Conservation (phyloP, 2,797 vertebrate species). For the Falco rusticolus region DNA sequence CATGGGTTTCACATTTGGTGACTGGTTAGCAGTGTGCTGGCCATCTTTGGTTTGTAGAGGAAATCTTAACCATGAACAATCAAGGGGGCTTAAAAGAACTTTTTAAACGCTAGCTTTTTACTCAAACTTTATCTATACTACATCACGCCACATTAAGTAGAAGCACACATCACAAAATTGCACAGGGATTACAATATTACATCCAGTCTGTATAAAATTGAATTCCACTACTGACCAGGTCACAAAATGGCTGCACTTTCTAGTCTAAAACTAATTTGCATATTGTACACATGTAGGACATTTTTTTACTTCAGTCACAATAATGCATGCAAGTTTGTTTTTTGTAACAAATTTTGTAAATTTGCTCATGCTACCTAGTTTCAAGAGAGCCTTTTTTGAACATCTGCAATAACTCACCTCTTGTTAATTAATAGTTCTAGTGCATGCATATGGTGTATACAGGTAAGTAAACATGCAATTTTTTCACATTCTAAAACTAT, state of each 20-base stretch:
- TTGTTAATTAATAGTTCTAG: constrained; percentile 84
- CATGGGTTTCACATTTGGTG: constrained; percentile 81
- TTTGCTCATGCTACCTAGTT: constrained; percentile 92
- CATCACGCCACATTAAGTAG: constrained; percentile 87
- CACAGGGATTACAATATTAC: constrained; percentile 93
- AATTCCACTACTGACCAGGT: constrained; percentile 87
- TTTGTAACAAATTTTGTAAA: constrained; percentile 85
- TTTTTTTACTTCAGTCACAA: constrained; percentile 91
- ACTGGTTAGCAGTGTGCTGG: constrained; percentile 86
- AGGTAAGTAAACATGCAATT: constrained; percentile 92
- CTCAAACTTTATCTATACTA: constrained; percentile 84
- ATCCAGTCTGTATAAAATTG: constrained; percentile 89
- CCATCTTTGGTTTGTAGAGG: constrained; percentile 85
- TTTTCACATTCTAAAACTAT: constrained; percentile 90
- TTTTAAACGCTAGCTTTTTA: constrained; percentile 72
- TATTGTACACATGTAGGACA: constrained; percentile 92
- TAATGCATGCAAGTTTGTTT: constrained; percentile 92
- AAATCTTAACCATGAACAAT: constrained; percentile 81
- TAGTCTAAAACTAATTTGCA: constrained; percentile 92
- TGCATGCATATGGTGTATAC: constrained; percentile 93
- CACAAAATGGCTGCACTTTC: constrained; percentile 89
- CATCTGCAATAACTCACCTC: constrained; percentile 85
- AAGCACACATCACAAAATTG: constrained; percentile 92
- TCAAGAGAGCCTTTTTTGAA: constrained; percentile 84
- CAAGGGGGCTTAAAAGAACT: constrained; percentile 79